Conservation (phyloP, 1,140 invertebrate genomes). For the Drosophila sucinea region DNA sequence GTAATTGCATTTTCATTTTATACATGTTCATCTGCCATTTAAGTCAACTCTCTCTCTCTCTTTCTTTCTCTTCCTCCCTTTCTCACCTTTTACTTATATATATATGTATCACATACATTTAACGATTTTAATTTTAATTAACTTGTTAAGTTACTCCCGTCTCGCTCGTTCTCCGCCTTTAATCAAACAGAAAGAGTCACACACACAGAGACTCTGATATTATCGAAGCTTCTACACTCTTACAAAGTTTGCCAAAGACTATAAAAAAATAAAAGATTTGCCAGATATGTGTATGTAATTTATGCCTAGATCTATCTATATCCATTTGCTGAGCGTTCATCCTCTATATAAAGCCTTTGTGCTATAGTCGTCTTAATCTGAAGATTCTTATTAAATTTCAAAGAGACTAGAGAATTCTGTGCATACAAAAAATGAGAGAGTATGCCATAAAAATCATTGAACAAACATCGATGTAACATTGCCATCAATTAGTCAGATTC, state of each 20-base stretch:
- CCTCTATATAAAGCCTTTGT: no score
- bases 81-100: background rate
- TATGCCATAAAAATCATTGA: background rate
- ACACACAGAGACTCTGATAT: background rate
- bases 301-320: no score
- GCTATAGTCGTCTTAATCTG: no score
- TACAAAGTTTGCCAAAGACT: no score
- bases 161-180: background rate
- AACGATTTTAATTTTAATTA: conserved; percentile 6
- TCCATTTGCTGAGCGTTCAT: no score
- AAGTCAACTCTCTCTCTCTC: background rate
- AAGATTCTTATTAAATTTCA: no score
- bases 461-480: background rate
- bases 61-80: background rate
- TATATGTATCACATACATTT: background rate
- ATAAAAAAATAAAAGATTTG: no score
- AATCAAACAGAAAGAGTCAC: background rate
- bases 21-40: conserved; percentile 25
- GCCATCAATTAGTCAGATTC: conserved; percentile 5
- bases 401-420: no score
- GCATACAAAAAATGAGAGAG: no score
- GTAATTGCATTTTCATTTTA: conserved; percentile 60
- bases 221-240: background rate
- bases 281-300: no score
- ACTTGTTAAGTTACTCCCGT: background rate